Base-by-base conservation (phyloP, 2,888 invertebrate genomes). In the Leptinotarsa peninsularis region DNA sequence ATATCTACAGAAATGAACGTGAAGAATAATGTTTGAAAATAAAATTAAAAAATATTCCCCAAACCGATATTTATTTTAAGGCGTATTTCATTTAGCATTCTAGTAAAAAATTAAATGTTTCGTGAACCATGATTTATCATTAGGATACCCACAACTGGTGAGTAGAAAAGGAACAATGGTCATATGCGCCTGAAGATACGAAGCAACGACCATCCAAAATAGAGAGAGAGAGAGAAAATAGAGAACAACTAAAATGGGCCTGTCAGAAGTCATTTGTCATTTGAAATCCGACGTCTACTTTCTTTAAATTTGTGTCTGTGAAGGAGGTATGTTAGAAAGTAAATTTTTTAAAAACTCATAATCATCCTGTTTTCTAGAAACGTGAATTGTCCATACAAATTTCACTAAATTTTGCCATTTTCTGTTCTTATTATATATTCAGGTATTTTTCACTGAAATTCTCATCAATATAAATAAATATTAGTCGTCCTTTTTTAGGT, bases 241-340 rank as follows among this genome's bases (percentile, higher is more conserved):
- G 3, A 23, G 10, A 43, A 43, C 43, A 43, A 52, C 52, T n/a
- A 17, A 15, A 17, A n/a, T 52, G 15, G 15, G 17, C 15, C 52
- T n/a, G 15, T 15, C 27, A 27, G 7, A 7, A 4, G 63, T 33
- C 63, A 63, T n/a, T 43, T 63, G 63, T 33, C 63, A 63, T n/a
- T 3, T 33, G 27, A 33, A 33, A 63, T 21, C 23, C 18, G 4
- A 17, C n/a, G 33, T 33, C 43, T 18, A 10, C 63, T 63, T 27
- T 63, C 63, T 63, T 63, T 63, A 33, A 63, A n/a, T 15, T n/a
- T 43, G n/a, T 27, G 33, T 33, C 33, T 63, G 17, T 63, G 27
- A 17, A 7, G 43, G 3, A 63, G 63, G 63, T 63, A 63, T 33
- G 63, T 63, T 17, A 33, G 1, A 5, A 33, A 17, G 7, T 43